Evolutionary conservation across 2,888 invertebrate species (phyloP).

Genomic region (Tolmerus cingulatus): DNA sequence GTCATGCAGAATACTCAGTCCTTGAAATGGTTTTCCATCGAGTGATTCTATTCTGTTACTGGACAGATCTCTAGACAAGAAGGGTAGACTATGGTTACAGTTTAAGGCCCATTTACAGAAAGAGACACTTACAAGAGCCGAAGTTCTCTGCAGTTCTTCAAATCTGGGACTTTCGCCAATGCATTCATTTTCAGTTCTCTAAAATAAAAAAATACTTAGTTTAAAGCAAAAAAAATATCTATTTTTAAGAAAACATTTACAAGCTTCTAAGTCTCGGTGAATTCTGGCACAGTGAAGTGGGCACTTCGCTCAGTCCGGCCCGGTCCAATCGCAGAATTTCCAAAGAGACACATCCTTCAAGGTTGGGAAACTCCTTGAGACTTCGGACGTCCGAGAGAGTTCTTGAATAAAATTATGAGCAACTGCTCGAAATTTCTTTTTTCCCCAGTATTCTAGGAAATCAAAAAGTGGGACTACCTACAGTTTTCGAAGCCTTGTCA

Average conservation of each 20-base stretch:
- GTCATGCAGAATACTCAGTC: constrained; percentile 80
- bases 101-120: background rate
- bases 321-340: constrained; percentile 85
- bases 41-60: constrained; percentile 80
- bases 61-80: constrained; percentile 79
- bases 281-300: constrained; percentile 76
- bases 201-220: background rate
- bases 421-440: constrained; percentile 54
- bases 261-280: constrained; percentile 83
- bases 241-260: constrained; percentile 69
- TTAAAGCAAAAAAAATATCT: background rate
- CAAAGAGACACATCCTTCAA: constrained; percentile 80
- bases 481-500: constrained; percentile 82
- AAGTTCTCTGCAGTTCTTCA: constrained; percentile 81
- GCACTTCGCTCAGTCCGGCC: constrained; percentile 77
- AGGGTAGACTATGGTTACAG: constrained; percentile 38
- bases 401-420: constrained; percentile 65
- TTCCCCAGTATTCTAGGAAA: constrained; percentile 50
- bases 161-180: constrained; percentile 77
- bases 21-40: constrained; percentile 75
- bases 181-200: constrained; percentile 89
- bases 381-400: constrained; percentile 86
- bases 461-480: constrained; percentile 65
- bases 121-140: constrained; percentile 75
- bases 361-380: constrained; percentile 80